A percentile compares a stretch with the other conserved stretches of the same genome.
These are phyloP conservation scores for Pycnomerus fuliginosus DNA, from an alignment of 2,888 invertebrate genomes.

Conservation along the genomic window DNA sequence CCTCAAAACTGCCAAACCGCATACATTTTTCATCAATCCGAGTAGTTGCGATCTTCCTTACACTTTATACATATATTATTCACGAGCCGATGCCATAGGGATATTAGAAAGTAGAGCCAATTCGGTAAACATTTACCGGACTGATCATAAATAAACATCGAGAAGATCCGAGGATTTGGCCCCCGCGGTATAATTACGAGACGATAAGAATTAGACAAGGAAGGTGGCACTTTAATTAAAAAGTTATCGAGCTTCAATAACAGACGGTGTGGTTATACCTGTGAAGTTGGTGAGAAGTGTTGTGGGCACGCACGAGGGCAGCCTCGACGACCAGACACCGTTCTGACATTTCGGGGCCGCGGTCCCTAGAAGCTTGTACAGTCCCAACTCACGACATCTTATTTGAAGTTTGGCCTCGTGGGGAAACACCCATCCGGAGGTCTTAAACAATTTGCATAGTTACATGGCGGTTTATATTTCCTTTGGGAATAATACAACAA, in stretches of 20 bases:
- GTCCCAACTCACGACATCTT: slow-evolving; percentile 77
- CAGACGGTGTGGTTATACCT: slow-evolving; percentile 55
- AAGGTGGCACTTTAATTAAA: background rate
- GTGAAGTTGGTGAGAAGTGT: slow-evolving; percentile 84
- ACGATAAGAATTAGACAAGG: no score
- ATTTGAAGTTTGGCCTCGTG: slow-evolving; percentile 76
- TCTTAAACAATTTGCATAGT: slow-evolving; percentile 47
- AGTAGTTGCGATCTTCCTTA: slow-evolving; percentile 6
- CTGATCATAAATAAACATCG: slow-evolving; percentile 21
- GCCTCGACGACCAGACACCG: slow-evolving; percentile 74
- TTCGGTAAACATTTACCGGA: slow-evolving; percentile 18
- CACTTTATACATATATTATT: slow-evolving; percentile 11
- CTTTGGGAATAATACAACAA: slow-evolving; percentile 17
- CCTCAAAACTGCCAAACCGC: no score
- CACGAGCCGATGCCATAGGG: slow-evolving; percentile 8
- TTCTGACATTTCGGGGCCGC: slow-evolving; percentile 76
- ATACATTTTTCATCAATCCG: background rate
- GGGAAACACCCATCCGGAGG: slow-evolving; percentile 67
- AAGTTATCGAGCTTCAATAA: background rate
- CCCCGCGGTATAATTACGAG: no score
- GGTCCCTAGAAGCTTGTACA: slow-evolving; percentile 81
- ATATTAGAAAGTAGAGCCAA: slow-evolving; percentile 11
- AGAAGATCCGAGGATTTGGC: no score
- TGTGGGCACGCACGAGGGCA: slow-evolving; percentile 85
- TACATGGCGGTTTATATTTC: slow-evolving; percentile 16